Evolutionary conservation across 2,113 vertebrate genomes (phyloP), one percentile per base, ranked within the genome.

Genomic region (Sceloporus tristichus): DNA sequence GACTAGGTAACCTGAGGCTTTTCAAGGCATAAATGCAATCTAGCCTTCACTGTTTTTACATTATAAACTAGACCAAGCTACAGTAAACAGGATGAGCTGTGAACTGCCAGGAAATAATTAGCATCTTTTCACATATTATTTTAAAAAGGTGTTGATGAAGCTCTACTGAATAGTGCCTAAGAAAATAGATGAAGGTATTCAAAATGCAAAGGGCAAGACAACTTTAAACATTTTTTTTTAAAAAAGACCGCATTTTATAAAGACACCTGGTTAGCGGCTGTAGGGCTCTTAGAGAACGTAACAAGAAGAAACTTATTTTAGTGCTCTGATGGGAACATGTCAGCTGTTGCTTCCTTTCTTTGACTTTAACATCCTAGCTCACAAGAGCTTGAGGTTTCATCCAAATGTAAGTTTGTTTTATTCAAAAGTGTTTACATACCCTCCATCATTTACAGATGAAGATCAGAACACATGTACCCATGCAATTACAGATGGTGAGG

Each of bases 31-130:
- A 65, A 27, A 40, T 19, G 25, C 25, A 76, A 40, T 62, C 19
- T 23, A 81, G 9, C 56, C 19, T n/a, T 65, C 21, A 85, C 21
- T 75, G 23, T 4, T n/a, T 76, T 85, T 23, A 65, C 62, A 81
- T 40, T 34, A 65, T 38, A 38, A 81, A 13, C 56, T n/a, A 81
- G 79, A 81, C 56, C 11, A n/a, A 65, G 19, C 8, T 25, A 77
- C 40, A 65, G 56, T 34, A 85, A 85, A 85, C 25, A 59, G 54
- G 56, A 77, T 77, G 23, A 65, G 16, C 8, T 85, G 84, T 10
- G 38, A 75, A 85, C 38, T 27, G 56, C 56, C 27, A 77, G 40
- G 38, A 85, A 77, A 85, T 42, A 85, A 85, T 85, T 76, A 65
- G 25, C 73, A 62, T 65, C 23, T 65, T 76, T 76, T 62, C 16